Conservation (phyloP, 2,113 vertebrate genomes). For the Rafetus swinhoei region DNA sequence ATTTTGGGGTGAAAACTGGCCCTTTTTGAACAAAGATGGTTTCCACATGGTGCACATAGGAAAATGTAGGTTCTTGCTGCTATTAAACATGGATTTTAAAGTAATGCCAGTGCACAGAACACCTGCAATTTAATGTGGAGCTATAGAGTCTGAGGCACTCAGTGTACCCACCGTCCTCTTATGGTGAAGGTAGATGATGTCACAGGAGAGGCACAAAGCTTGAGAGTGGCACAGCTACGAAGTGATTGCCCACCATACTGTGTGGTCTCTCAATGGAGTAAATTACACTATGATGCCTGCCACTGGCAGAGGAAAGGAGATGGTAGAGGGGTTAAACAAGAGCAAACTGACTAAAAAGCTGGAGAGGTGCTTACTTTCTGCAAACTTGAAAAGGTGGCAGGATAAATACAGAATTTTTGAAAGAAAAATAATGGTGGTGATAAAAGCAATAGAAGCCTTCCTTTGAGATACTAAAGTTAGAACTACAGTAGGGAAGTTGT, state of each 20-base stretch:
- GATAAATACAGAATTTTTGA: neutral
- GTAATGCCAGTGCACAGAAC: neutral
- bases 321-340: neutral
- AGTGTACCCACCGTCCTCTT: neutral
- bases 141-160: neutral
- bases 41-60: neutral
- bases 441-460: neutral
- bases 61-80: neutral
- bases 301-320: neutral
- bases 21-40: neutral
- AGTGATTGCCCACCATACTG: rapidly evolving
- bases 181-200: rapidly evolving
- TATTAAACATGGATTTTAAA: neutral
- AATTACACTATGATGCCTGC: neutral
- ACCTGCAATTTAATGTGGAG: neutral
- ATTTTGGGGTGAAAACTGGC: neutral
- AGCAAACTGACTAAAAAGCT: neutral
- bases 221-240: neutral
- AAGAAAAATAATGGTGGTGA: neutral
- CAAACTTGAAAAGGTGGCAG: neutral
- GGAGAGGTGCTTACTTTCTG: neutral
- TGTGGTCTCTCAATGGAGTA: neutral
- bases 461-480: neutral
- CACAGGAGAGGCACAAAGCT: neutral
- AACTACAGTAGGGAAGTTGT: neutral